Base-by-base conservation (phyloP, 2,113 vertebrate species). In the Oreotrochilus melanogaster region DNA sequence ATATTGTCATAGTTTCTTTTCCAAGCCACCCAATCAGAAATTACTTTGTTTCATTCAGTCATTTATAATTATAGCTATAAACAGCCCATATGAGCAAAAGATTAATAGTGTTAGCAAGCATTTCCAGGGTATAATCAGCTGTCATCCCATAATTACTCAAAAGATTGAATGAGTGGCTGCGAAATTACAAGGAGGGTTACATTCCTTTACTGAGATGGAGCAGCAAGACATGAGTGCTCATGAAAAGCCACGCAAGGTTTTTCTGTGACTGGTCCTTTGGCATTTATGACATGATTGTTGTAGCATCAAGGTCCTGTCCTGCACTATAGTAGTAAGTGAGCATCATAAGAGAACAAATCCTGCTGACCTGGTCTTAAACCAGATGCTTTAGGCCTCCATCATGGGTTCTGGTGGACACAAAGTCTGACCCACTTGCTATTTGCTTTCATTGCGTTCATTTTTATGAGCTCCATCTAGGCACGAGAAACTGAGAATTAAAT, bases 141-240 rank as follows among this genome's bases (percentile, higher is more conserved):
- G 86, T 94, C 87, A 56, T 89, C 74, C 86, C 67, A 83, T 91
- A 95, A 95, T 94, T 94, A 85, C 94, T 91, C 84, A 89, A 95
- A 65, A 93, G 82, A 94, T 79, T 39, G 64, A 95, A 79, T 0
- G 65, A 89, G 87, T 88, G 78, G 87, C 88, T 96, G 91, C 72
- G 76, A 95, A 96, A 97, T 97, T 95, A 94, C 86, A 96, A 93
- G 87, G 78, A 50, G 50, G 86, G 61, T 82, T 93, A 45, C 88
- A 92, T 97, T 97, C 81, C 69, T 96, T 79, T 37, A 56, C 78
- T 61, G 54, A 90, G 66, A 76, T 17, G 15, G 37, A 82, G 56
- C 71, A 80, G 60, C 14, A 89, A 64, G 64, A 89, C 48, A 22
- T 6, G 71, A 87, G 62, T 18, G 69, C 10, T n/a, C 50, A 58